Conservation (phyloP, 2,797 vertebrate genomes). For the Malurus leucopterus region DNA sequence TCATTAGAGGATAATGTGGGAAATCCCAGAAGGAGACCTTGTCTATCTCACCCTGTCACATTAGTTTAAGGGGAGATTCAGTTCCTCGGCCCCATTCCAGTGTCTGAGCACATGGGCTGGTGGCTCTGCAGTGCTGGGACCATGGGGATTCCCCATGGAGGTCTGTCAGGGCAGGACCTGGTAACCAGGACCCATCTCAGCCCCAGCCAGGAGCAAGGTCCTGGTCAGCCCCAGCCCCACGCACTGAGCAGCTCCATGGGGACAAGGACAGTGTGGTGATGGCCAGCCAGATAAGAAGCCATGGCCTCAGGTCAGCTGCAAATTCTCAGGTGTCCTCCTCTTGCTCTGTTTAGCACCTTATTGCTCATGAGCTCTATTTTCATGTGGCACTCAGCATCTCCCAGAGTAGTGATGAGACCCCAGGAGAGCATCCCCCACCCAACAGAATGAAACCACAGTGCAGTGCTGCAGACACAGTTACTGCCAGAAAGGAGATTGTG, state of each 20-base stretch:
- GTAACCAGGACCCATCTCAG: neutral
- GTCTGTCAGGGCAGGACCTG: neutral
- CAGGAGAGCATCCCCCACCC: neutral
- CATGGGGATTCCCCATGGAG: accelerated
- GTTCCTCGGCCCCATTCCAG: neutral
- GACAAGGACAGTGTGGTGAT: neutral
- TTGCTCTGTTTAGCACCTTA: neutral
- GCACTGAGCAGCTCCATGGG: accelerated
- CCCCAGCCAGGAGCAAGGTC: neutral
- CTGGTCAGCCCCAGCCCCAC: neutral
- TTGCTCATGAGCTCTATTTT: neutral
- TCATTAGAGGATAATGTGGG: neutral
- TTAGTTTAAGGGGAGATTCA: neutral
- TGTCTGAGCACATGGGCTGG: accelerated
- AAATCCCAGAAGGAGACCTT: neutral
- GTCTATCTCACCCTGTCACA: neutral
- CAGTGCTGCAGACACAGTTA: neutral
- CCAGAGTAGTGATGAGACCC: neutral
- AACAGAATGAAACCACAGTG: neutral
- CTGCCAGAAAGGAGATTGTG: neutral
- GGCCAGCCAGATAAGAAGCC: neutral
- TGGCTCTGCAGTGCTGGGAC: neutral
- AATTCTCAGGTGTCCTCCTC: neutral
- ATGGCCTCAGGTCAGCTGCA: neutral
- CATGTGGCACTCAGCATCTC: neutral